Conservation (phyloP, 2,888 invertebrate species). For the Parochlus steinenii region DNA sequence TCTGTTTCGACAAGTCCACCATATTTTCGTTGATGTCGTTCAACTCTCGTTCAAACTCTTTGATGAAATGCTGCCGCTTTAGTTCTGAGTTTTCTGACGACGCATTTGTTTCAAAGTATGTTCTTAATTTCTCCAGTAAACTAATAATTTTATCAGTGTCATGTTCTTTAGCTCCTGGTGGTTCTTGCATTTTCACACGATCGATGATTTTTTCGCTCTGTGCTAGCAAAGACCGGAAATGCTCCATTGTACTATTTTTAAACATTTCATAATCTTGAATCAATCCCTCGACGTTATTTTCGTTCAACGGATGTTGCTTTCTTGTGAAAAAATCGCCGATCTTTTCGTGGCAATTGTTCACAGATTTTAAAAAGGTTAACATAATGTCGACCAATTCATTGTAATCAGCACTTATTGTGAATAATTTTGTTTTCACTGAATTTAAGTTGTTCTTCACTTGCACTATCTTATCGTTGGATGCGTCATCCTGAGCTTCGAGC, state of each 20-base stretch:
- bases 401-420: slow-evolving; percentile 52
- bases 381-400: slow-evolving; percentile 51
- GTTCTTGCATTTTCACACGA: slow-evolving; percentile 54
- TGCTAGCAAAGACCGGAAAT: slow-evolving; percentile 44
- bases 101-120: slow-evolving; percentile 48
- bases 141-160: slow-evolving; percentile 52
- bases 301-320: slow-evolving; percentile 27
- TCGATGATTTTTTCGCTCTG: slow-evolving; percentile 51
- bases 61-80: slow-evolving; percentile 48
- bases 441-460: slow-evolving; percentile 46
- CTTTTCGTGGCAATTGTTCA: slow-evolving; percentile 42
- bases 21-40: slow-evolving; percentile 53
- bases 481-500: slow-evolving; percentile 41
- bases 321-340: slow-evolving; percentile 39
- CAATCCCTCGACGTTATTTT: slow-evolving; percentile 35
- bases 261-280: slow-evolving; percentile 46
- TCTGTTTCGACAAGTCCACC: slow-evolving; percentile 44
- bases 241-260: slow-evolving; percentile 44
- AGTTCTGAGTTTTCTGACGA: slow-evolving; percentile 38
- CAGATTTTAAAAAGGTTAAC: slow-evolving; percentile 50
- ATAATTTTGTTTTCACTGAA: slow-evolving; percentile 46
- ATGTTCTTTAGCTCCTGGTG: slow-evolving; percentile 43
- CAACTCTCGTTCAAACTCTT: slow-evolving; percentile 51
- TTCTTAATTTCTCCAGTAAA: slow-evolving; percentile 40
- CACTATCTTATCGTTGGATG: slow-evolving; percentile 35